phyloP scores from a whole-genome alignment of 2,797 vertebrate genomes.

The Tadarida brasiliensis region DNA sequence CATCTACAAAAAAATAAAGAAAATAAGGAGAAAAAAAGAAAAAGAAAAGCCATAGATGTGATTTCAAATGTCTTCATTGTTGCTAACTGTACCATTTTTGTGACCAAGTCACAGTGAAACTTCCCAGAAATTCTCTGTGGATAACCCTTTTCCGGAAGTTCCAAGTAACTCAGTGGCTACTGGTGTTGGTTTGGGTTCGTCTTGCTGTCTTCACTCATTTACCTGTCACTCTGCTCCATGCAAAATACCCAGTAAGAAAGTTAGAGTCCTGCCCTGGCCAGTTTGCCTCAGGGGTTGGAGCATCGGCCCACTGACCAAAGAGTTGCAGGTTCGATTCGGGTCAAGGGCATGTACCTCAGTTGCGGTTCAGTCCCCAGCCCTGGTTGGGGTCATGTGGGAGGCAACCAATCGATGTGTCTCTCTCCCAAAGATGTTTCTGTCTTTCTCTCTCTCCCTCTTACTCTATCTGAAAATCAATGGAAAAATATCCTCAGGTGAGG shows the following conservation, averaged over 20 bases:
- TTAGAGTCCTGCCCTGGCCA: not conserved
- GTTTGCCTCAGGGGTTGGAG: too few species aligned
- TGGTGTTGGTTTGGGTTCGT: not conserved
- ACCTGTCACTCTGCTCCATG: not conserved
- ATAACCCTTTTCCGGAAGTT: not conserved
- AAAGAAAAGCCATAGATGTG: not conserved
- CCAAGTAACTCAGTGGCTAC: not conserved
- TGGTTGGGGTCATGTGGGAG: too few species aligned
- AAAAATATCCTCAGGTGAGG: too few species aligned
- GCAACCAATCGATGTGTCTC: too few species aligned
- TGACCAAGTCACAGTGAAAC: not conserved
- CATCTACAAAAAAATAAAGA: not conserved
- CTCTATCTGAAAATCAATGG: too few species aligned
- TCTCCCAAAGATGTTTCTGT: too few species aligned
- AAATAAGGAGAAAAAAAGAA: not conserved
- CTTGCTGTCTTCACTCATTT: too few species aligned
- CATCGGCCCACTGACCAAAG: too few species aligned
- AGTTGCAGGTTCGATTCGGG: too few species aligned
- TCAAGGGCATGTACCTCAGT: too few species aligned
- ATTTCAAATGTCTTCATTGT: not conserved
- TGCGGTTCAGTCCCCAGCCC: too few species aligned
- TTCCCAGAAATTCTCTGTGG: not conserved
- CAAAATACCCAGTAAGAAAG: not conserved
- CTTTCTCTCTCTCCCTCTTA: too few species aligned
- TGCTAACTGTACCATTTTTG: not conserved